Evolutionary conservation across 2,797 vertebrate genomes (phyloP), one percentile per base, ranked within the genome.

Genomic region (Peromyscus nudipes): DNA sequence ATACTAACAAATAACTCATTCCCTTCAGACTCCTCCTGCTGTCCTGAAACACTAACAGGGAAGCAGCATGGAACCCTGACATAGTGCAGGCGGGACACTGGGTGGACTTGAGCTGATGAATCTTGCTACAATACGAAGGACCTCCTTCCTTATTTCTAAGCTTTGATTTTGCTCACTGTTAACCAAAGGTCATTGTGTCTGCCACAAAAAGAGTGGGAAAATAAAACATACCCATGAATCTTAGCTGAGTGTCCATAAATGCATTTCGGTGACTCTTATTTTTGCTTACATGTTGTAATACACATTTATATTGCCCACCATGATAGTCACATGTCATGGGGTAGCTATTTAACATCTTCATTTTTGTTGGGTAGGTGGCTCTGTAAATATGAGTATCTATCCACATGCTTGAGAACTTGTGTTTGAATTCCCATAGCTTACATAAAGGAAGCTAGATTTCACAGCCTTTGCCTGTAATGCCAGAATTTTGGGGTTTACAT

Each of bases 21-120:
- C 46, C 29, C 3, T 83, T 55, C 64, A 73, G 0, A 57, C 8
- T 65, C 1, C 34, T 19, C 1, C 6, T 1, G 0, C 0, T 64
- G 31, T 0, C 17, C 9, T 77, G n/a, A 60, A 49, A 31, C 31
- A 37, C 9, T 25, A 13, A 23, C 49, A 1, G 10, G 37, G 14
- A 91, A 55, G 23, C 14, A 73, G 5, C 12, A 25, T 40, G 9
- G 10, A 8, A 1, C 83, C 31, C 6, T 37, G 46, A 40, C 27
- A 57, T 27, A 25, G 2, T 52, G 0, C 6, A 37, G 14, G 0
- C 0, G 31, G 34, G 5, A 91, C 23, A 19, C 4, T 40, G 34
- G 17, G 8, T 16, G 19, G 14, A 57, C 6, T 34, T 62, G 25
- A 86, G 1, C 0, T 67, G 21, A 23, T 65, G 14, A 80, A n/a